These are phyloP conservation scores for Coendou prehensilis DNA, from an alignment of 2,797 vertebrate genomes.

Conservation along the genomic window DNA sequence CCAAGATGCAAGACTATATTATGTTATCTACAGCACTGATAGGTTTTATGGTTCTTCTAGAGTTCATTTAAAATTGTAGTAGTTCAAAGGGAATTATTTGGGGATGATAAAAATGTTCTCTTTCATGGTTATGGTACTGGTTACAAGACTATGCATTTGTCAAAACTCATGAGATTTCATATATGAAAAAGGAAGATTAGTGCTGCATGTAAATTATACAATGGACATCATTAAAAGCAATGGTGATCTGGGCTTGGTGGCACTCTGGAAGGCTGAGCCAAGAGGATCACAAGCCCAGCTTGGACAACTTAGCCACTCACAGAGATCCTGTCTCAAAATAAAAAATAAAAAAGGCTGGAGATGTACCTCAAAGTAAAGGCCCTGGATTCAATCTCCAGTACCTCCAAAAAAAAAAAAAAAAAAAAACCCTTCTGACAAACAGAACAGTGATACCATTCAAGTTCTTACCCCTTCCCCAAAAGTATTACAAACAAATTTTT, in stretches of 20 bases:
- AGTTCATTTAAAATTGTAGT: conserved; percentile 37
- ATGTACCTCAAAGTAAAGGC: background rate
- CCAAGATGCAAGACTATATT: background rate
- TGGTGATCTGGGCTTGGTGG: background rate
- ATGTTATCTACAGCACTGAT: background rate
- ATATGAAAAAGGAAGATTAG: background rate
- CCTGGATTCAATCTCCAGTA: background rate
- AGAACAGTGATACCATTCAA: background rate
- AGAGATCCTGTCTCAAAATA: background rate
- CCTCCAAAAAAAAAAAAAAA: too few relatives aligned
- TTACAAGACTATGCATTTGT: background rate
- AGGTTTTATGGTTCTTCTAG: conserved; percentile 45
- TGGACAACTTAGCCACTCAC: background rate
- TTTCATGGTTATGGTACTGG: background rate
- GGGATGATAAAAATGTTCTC: background rate
- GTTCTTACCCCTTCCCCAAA: background rate
- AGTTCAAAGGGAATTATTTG: conserved; percentile 26
- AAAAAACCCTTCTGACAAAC: background rate
- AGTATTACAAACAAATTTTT: background rate
- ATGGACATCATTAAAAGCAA: background rate
- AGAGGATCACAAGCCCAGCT: background rate
- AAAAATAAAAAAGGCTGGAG: background rate
- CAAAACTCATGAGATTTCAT: conserved; percentile 22
- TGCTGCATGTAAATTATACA: conserved; percentile 6
- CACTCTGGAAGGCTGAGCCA: background rate